Evolutionary conservation across 2,797 vertebrate genomes (phyloP).

Genomic region (Selene dorsalis): DNA sequence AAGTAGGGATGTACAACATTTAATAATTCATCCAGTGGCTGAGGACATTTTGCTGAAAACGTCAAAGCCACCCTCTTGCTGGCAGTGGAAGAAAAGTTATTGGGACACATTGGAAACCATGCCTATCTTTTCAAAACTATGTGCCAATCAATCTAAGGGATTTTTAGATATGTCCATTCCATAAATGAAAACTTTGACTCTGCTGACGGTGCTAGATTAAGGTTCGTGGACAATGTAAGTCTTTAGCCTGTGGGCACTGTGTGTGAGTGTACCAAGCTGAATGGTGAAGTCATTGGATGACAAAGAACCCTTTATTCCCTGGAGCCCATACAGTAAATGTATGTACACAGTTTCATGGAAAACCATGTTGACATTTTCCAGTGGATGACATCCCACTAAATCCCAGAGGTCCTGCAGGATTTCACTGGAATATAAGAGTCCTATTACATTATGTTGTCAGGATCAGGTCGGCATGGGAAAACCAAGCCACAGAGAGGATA

Average conservation of each 20-base stretch:
- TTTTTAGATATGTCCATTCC: not conserved
- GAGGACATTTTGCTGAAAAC: not conserved
- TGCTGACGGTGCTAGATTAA: not conserved
- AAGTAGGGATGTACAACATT: too few species aligned
- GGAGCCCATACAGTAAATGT: not conserved
- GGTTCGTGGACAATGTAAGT: not conserved
- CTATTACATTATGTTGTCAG: conserved; percentile 26
- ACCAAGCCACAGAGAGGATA: conserved; percentile 17
- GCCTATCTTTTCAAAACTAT: not conserved
- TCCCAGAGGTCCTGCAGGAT: conserved; percentile 29
- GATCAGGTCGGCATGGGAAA: conserved; percentile 29
- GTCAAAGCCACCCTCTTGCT: not conserved
- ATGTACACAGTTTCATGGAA: not conserved
- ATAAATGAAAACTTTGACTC: not conserved
- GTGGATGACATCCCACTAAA: conserved; percentile 26
- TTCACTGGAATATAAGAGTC: conserved; percentile 6
- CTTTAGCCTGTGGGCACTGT: not conserved
- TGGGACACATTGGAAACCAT: not conserved
- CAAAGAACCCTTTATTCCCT: not conserved
- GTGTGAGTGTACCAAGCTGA: not conserved
- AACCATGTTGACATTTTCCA: conserved; percentile 3
- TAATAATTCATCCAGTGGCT: not conserved
- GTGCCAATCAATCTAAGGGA: not conserved
- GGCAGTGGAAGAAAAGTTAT: not conserved
- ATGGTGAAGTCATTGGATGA: not conserved